Evolutionary conservation across 2,888 invertebrate genomes (phyloP), one percentile per base, ranked within the genome.

Genomic region (Diplolepis rosae): DNA sequence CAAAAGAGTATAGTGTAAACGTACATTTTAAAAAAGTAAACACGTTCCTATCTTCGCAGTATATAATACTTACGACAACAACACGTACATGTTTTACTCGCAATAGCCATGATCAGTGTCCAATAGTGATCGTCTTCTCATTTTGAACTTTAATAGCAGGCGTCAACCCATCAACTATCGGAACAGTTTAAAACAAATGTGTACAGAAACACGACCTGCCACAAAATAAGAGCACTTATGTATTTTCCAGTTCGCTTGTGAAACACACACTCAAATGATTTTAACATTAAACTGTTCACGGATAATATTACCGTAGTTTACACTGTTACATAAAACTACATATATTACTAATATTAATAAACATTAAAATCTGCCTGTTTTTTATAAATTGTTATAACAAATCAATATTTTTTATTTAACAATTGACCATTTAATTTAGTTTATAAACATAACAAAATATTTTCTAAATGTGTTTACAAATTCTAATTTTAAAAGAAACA

Each of bases 151-250:
- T n/a, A n/a, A n/a, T n/a, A n/a, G n/a, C n/a, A n/a, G n/a, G n/a
- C n/a, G 48, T 48, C 18, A 48, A 18, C 61, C 61, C 35, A 61
- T 61, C 61, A 56, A 35, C 61, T 61, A 61, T 61, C 22, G 61
- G 35, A 61, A 61, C 35, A 61, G 24, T 61, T 35, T 61, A 35
- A 61, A 61, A 39, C 56, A 22, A 18, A 32, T 32, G 32, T 35
- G 32, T 35, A 56, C 22, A 35, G 22, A 35, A 56, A 30, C 35
- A 32, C 22, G 56, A 56, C 35, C 50, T 32, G 28, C 32, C 22
- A 18, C 18, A 32, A 56, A 56, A 56, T 56, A 35, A 35, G 24
- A 35, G 35, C 35, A 56, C 56, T 35, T 18, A 24, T 35, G 11
- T 39, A 39, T 35, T 61, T 61, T n/a, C n/a, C n/a, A n/a, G n/a